These are phyloP conservation scores for Rhinatrema bivittatum DNA, from an alignment of 2,797 vertebrate genomes.

Conservation along the genomic window DNA sequence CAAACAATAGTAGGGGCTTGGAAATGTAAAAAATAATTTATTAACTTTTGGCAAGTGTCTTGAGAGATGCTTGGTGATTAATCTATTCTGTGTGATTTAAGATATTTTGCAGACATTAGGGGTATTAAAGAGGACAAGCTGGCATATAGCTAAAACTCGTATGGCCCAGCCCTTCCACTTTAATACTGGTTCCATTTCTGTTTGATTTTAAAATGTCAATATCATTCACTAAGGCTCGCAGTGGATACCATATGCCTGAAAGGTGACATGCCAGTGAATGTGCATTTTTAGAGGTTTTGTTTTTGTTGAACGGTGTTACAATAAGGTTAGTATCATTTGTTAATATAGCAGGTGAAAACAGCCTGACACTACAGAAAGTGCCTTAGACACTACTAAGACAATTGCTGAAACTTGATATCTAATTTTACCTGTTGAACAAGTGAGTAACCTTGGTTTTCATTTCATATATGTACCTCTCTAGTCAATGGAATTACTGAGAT, in stretches of 20 bases:
- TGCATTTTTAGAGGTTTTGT: conserved; percentile 27
- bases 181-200: too few species aligned
- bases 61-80: too few species aligned
- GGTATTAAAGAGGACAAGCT: too few species aligned
- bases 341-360: conserved; percentile 49
- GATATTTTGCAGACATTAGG: too few species aligned
- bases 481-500: conserved; percentile 55
- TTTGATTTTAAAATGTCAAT: conserved; percentile 4
- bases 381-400: conserved; percentile 94
- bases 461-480: conserved; percentile 65
- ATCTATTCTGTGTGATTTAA: too few species aligned
- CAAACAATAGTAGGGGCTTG: too few species aligned
- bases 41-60: too few species aligned
- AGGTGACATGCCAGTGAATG: conserved; percentile 51
- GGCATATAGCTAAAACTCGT: too few species aligned
- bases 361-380: conserved; percentile 84
- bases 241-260: conserved; percentile 35
- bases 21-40: too few species aligned
- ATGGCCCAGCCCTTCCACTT: too few species aligned
- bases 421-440: conserved; percentile 59
- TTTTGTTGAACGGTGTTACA: conserved; percentile 50
- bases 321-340: conserved; percentile 43
- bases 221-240: background rate
- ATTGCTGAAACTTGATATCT: conserved; percentile 63
- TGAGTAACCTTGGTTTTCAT: conserved; percentile 64